Base-by-base conservation (phyloP, 2,888 invertebrate genomes). In the Leptarthrus brevirostris region DNA sequence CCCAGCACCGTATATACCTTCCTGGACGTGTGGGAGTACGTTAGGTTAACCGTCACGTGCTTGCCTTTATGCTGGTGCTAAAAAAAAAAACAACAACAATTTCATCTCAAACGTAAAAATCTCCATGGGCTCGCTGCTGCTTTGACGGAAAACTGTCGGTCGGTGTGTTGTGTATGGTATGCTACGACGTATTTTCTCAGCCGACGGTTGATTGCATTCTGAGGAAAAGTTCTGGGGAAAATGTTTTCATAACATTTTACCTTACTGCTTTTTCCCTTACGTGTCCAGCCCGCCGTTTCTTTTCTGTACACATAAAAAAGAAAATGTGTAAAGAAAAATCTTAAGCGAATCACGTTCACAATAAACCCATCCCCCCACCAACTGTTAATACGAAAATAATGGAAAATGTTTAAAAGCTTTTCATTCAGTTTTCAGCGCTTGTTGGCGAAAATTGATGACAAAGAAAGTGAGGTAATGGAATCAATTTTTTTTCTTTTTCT, bases 401-500 rank as follows among this genome's bases (percentile, higher is more conserved):
- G 64, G 64, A 66, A 66, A 66, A 66, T 66, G 64, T 47, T 66
- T 66, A 66, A 66, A 47, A 66, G 64, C 64, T 66, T 66, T 66
- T 47, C 47, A 66, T 66, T 66, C 64, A 66, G 47, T 47, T 66
- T 66, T 47, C 47, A 66, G 14, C 24, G 24, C 26, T 66, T 24
- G 64, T 66, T 66, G 44, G 64, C 47, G 47, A 47, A 66, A 66
- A 66, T 66, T 66, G 64, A 66, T 66, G 47, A 66, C 64, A 66
- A 66, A 47, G 64, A 47, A 44, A 16, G 16, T n/a, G 40, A 36
- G 58, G 58, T 58, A 58, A 58, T 58, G 58, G 36, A 18, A 58
- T 58, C 58, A 58, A 58, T 58, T 58, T 58, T 58, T 58, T 58
- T 36, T 18, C 58, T 22, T 14, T 3, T 10, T 10, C 56, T 18